Percentiles rank a stretch among this genome's conserved stretches.
phyloP scores from a whole-genome alignment of 2,888 invertebrate genomes.

The Eubasilissa splendida region DNA sequence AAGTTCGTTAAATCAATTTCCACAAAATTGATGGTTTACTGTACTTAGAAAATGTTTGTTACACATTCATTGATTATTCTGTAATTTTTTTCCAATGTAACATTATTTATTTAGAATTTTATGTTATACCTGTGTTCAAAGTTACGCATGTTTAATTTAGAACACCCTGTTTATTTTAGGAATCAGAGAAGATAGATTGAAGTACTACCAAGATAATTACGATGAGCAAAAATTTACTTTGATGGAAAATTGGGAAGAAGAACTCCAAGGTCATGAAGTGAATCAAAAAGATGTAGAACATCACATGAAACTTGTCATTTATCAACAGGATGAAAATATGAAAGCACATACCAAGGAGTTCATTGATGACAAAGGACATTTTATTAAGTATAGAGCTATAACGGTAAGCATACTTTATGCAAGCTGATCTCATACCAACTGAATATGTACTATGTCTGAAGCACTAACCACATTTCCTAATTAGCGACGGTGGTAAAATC shows the following conservation, averaged over 20 bases:
- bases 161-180: slow-evolving; percentile 63
- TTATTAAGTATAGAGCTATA: slow-evolving; percentile 67
- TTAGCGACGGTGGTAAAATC: background rate
- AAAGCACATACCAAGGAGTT: slow-evolving; percentile 62
- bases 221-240: slow-evolving; percentile 72
- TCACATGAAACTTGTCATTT: slow-evolving; percentile 74
- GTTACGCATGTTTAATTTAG: too few species aligned
- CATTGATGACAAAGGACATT: slow-evolving; percentile 62
- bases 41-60: too few species aligned
- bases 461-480: background rate
- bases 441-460: too few species aligned
- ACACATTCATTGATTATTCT: too few species aligned
- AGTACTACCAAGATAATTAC: slow-evolving; percentile 73
- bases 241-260: slow-evolving; percentile 71
- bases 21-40: too few species aligned
- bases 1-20: too few species aligned
- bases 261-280: slow-evolving; percentile 71
- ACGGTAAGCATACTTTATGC: slow-evolving; percentile 63
- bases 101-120: too few species aligned
- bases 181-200: slow-evolving; percentile 73
- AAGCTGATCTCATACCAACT: background rate
- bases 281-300: slow-evolving; percentile 72
- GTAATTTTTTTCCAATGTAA: too few species aligned
- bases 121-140: too few species aligned
- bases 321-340: slow-evolving; percentile 71